A percentile compares a stretch with the other conserved stretches of the same genome.
Evolutionary conservation across 2,888 invertebrate genomes (phyloP).

Genomic region (Dolomedes plantarius): DNA sequence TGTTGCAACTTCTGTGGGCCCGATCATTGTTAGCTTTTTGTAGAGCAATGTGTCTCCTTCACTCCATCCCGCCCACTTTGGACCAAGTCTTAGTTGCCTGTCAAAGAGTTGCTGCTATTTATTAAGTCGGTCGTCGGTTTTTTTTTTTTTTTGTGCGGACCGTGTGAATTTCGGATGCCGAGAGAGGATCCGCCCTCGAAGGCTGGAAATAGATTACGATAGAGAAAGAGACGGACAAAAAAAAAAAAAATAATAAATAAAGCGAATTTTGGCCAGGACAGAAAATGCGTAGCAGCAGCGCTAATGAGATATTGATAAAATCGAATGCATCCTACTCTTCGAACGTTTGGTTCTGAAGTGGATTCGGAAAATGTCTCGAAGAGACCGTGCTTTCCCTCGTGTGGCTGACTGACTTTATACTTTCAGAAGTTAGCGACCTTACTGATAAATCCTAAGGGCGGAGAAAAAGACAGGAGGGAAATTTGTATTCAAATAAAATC

Average conservation of each 20-base stretch:
- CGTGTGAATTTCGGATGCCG: background rate
- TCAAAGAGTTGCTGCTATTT: conserved; percentile 13
- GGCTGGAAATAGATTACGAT: background rate
- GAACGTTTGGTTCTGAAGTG: too few relatives aligned
- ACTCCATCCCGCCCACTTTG: background rate
- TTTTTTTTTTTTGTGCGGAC: background rate
- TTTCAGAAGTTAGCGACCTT: too few relatives aligned
- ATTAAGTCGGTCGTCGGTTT: background rate
- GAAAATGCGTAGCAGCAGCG: too few relatives aligned
- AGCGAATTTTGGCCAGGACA: too few relatives aligned
- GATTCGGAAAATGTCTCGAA: too few relatives aligned
- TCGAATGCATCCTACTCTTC: too few relatives aligned
- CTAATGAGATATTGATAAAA: background rate
- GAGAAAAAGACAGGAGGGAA: too few relatives aligned
- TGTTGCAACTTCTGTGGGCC: background rate
- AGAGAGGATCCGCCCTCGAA: background rate
- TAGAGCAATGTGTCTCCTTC: conserved; percentile 9
- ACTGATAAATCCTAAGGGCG: too few relatives aligned
- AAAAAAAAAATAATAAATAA: too few relatives aligned
- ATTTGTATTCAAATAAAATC: too few relatives aligned
- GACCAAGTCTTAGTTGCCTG: background rate
- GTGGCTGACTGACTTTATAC: too few relatives aligned
- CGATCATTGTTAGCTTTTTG: background rate
- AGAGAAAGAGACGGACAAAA: background rate
- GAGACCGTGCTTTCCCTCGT: too few relatives aligned